phyloP scores from a whole-genome alignment of 2,888 invertebrate species.

The Lordiphosa fenestrarum region DNA sequence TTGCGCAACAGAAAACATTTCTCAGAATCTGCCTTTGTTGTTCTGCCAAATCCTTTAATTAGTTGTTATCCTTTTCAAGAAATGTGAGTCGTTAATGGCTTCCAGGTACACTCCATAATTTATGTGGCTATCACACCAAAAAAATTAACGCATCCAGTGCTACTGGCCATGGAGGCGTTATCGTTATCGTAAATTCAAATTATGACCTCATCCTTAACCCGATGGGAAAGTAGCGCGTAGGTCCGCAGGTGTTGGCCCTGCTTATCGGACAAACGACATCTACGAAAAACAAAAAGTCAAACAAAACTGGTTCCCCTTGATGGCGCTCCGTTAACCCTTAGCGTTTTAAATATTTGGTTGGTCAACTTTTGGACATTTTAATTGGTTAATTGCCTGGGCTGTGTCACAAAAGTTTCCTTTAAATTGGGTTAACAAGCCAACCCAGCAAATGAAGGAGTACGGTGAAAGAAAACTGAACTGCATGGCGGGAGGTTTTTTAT shows the following conservation, averaged over 20 bases:
- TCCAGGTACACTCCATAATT: slow-evolving; percentile 43
- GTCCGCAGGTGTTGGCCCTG: slow-evolving; percentile 36
- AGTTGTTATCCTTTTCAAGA: slow-evolving; percentile 59
- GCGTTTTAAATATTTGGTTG: slow-evolving; percentile 17
- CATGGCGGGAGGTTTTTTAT: slow-evolving; percentile 2
- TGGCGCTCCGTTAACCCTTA: slow-evolving; percentile 41
- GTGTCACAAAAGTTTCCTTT: slow-evolving; percentile 30
- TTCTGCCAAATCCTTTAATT: slow-evolving; percentile 59
- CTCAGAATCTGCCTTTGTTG: slow-evolving; percentile 26
- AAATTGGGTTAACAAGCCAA: slow-evolving; percentile 44
- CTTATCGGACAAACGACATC: slow-evolving; percentile 42
- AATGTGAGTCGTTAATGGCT: slow-evolving; percentile 50
- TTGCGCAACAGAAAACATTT: slow-evolving; percentile 54
- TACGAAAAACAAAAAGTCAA: not conserved
- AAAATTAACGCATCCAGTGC: slow-evolving; percentile 42
- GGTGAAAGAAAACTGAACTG: slow-evolving; percentile 1
- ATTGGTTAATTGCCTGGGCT: slow-evolving; percentile 64
- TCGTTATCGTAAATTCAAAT: slow-evolving; percentile 53
- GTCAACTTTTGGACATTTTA: slow-evolving; percentile 54
- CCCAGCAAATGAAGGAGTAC: slow-evolving; percentile 41
- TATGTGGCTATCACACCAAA: slow-evolving; percentile 46
- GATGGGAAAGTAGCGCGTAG: slow-evolving; percentile 14
- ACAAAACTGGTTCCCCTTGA: slow-evolving; percentile 34
- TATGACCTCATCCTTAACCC: slow-evolving; percentile 26
- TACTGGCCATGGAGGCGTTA: slow-evolving; percentile 38